Conservation (phyloP, 2,113 vertebrate species). For the Carassius carassius region DNA sequence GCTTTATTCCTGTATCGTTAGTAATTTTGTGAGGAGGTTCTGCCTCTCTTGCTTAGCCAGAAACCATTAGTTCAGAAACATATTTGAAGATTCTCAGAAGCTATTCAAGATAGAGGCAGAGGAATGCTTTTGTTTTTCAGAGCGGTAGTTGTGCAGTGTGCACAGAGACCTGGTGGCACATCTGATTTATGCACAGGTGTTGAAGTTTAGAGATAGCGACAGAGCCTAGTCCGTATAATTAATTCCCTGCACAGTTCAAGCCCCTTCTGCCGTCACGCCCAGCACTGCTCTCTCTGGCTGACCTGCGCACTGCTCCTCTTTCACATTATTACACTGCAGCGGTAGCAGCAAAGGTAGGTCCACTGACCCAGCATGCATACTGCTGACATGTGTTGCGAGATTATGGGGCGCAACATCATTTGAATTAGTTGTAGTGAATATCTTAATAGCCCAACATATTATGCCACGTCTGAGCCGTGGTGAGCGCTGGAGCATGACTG, state of each 20-base stretch:
- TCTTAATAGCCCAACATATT: constrained; percentile 23
- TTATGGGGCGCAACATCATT: constrained; percentile 22
- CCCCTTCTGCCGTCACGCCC: constrained; percentile 5
- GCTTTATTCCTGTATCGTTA: not conserved
- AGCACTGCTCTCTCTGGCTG: constrained; percentile 11
- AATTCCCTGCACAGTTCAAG: constrained; percentile 49
- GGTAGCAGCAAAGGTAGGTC: not conserved
- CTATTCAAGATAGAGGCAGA: not conserved
- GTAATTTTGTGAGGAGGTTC: not conserved
- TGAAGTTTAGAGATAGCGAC: constrained; percentile 34
- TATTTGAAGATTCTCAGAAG: not conserved
- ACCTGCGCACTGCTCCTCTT: constrained; percentile 1
- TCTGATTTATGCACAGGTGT: constrained; percentile 39
- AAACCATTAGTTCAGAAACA: not conserved
- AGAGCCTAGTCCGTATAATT: constrained; percentile 38
- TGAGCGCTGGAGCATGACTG: not conserved
- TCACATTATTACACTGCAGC: constrained; percentile 34
- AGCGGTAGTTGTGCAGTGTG: not conserved
- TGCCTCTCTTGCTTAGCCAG: not conserved
- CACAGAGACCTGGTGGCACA: constrained; percentile 29
- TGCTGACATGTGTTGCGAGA: constrained; percentile 3
- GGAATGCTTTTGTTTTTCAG: constrained; percentile 26
- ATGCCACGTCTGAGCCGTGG: not conserved
- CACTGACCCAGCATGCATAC: constrained; percentile 3
- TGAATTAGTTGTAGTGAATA: constrained; percentile 38